phyloP scores from a whole-genome alignment of 2,797 vertebrate genomes.

The Acanthis flammea region DNA sequence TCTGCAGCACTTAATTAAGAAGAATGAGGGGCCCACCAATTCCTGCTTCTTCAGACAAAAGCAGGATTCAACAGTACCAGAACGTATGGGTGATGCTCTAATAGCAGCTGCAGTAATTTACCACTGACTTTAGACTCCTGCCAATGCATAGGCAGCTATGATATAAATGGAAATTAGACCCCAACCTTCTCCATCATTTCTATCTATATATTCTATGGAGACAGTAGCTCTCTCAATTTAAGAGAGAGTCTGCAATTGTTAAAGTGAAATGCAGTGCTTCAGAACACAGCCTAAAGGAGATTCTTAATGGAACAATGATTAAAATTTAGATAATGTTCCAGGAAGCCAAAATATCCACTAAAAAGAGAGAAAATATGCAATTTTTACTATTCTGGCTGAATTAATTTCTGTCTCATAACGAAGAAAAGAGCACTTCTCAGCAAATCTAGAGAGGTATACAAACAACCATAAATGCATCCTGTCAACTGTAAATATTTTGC shows the following conservation, averaged over 20 bases:
- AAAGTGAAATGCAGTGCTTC: neutral
- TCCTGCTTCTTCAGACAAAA: neutral
- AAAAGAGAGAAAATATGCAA: neutral
- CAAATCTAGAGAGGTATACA: neutral
- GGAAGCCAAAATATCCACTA: neutral
- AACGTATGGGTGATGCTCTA: neutral
- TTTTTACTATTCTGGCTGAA: neutral
- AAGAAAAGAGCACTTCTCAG: fast-evolving
- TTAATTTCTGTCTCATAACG: neutral
- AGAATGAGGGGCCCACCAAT: neutral
- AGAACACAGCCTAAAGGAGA: neutral
- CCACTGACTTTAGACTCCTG: neutral
- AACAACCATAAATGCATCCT: neutral
- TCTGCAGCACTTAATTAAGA: neutral
- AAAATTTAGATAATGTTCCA: neutral
- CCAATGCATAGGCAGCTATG: neutral
- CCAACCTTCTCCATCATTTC: neutral
- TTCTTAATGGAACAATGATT: neutral
- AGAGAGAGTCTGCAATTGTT: neutral
- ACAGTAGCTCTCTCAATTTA: neutral
- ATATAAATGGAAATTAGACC: neutral
- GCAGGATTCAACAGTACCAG: neutral
- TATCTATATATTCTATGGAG: neutral
- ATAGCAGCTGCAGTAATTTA: neutral
- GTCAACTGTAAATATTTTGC: neutral